Percentiles rank a stretch among this genome's conserved stretches.
Evolutionary conservation across 1,140 invertebrate genomes (phyloP).

Genomic region (Drusus annulatus): DNA sequence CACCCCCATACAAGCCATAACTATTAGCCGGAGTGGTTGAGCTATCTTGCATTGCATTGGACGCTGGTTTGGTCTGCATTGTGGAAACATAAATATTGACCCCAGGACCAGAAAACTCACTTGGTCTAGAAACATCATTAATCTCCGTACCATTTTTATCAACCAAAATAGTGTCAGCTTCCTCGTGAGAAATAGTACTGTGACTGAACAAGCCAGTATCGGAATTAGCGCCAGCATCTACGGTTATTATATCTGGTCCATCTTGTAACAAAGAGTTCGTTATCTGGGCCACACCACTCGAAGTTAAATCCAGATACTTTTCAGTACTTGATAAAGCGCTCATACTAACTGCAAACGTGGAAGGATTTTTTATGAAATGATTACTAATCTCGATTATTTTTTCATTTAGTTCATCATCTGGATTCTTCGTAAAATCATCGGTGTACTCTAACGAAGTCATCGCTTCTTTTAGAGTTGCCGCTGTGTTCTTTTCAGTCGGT

Average conservation of each 20-base stretch:
- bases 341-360: conserved; percentile 46
- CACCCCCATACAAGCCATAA: conserved; percentile 48
- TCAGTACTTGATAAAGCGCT: conserved; percentile 44
- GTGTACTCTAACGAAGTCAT: conserved; percentile 23
- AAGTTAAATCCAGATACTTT: conserved; percentile 57
- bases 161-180: conserved; percentile 77
- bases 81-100: conserved; percentile 66
- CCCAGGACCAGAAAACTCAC: conserved; percentile 67
- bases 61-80: conserved; percentile 67
- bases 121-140: conserved; percentile 74
- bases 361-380: conserved; percentile 47
- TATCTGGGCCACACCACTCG: conserved; percentile 69
- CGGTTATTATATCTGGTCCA: not conserved
- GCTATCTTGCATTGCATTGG: conserved; percentile 60
- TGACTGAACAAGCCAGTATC: conserved; percentile 61
- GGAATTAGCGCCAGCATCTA: conserved; percentile 23
- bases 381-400: conserved; percentile 22
- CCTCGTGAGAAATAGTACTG: conserved; percentile 73
- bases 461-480: conserved; percentile 27
- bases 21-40: conserved; percentile 61
- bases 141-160: conserved; percentile 75
- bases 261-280: conserved; percentile 68
- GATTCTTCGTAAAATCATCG: conserved; percentile 38
- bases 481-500: conserved; percentile 57
- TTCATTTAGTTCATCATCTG: conserved; percentile 33